Base-by-base conservation (phyloP, 2,113 vertebrate genomes). In the Triplophysa siluroides region DNA sequence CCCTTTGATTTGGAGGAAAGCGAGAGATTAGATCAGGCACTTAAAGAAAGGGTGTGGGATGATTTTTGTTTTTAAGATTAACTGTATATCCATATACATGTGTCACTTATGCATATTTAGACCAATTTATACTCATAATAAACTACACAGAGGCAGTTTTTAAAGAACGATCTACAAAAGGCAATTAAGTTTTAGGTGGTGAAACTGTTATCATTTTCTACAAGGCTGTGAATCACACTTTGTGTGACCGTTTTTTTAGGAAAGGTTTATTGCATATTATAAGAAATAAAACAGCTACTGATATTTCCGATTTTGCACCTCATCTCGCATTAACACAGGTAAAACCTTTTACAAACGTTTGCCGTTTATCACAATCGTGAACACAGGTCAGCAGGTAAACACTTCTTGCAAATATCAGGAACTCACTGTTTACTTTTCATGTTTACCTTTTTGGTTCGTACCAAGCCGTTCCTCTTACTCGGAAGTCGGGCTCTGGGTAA, bases 211-310 rank as follows among this genome's bases (percentile, higher is more conserved):
- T 52, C 78, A 80, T 81, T 86, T 79, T 83, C 88, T 84, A 90
- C 85, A 82, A 85, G 86, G 86, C 90, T 91, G 91, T 91, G 92
- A 91, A 91, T 88, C 86, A 83, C 82, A 86, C 79, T 10, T 60
- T 62, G 61, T 79, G 81, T 83, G 83, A 81, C 83, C 18, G 3
- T 38, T 83, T 83, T 79, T 77, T 74, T 60, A 54, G 23, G 43
- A 71, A 66, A 75, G 50, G 54, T 38, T 78, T 80, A 52, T 47
- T 76, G 78, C 77, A 58, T 81, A 62, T 56, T 83, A 80, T 58
- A 80, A 38, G 7, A 38, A 38, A 38, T 82, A 83, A 85, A 81
- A 85, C 78, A 83, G 83, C 84, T 85, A 87, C 83, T 87, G 87
- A 84, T 83, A 52, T 83, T 81, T 83, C 72, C 24, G 73, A 62